Conservation (phyloP, 2,113 vertebrate species). For the Megaptera novaeangliae region DNA sequence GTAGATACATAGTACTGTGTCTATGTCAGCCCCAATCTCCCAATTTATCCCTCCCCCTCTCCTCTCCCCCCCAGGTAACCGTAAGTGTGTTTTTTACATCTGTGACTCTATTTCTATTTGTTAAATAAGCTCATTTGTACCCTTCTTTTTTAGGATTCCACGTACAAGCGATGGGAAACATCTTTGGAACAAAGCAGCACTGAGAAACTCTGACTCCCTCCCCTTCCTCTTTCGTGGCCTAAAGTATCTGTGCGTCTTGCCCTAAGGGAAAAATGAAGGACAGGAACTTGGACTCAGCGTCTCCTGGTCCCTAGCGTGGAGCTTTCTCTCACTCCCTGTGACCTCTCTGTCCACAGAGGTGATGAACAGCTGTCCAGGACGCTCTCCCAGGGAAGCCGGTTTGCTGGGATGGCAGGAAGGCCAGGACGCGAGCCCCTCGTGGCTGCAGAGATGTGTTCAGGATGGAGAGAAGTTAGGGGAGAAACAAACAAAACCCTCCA, state of each 20-base stretch:
- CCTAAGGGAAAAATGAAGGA: not conserved
- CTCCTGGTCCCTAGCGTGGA: not conserved
- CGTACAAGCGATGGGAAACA: not conserved
- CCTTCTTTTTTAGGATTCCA: not conserved
- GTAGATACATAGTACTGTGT: not conserved
- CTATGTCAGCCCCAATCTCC: not conserved
- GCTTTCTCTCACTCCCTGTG: not conserved
- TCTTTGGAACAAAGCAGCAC: not conserved
- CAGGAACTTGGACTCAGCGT: not conserved
- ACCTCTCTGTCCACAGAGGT: not conserved
- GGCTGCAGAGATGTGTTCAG: not conserved
- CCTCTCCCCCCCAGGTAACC: not conserved
- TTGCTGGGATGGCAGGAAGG: not conserved
- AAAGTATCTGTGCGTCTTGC: rapidly evolving
- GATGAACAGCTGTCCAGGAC: not conserved
- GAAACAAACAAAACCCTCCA: too few species aligned
- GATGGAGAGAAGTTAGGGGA: not conserved
- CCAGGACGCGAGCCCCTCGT: rapidly evolving
- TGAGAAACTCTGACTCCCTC: rapidly evolving
- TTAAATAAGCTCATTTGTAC: not conserved
- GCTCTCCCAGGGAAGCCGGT: not conserved
- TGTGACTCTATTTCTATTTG: not conserved
- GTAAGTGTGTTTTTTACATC: not conserved
- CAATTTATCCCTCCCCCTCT: not conserved
- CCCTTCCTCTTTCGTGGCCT: too few species aligned